Base-by-base conservation (phyloP, 1,140 invertebrate genomes). In the Tyrophagus putrescentiae region DNA sequence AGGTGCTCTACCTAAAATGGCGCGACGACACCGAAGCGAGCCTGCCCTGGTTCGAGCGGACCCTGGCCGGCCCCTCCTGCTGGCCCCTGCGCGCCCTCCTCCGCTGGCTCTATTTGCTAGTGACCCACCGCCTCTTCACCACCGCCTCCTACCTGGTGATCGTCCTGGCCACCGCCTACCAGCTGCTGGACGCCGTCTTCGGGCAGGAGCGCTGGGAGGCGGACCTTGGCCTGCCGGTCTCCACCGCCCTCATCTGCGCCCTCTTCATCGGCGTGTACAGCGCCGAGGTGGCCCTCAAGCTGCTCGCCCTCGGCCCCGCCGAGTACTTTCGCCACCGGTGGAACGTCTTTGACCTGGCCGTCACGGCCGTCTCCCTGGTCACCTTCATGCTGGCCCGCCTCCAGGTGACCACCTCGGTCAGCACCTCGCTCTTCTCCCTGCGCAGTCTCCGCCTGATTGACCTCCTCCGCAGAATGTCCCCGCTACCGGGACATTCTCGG, bases 401-500 rank as follows among this genome's bases (percentile, higher is more conserved):
- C 39, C 2, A 21, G 3, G 18, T 21, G 4, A 5, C 25, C 18
- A 42, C 41, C 41, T 6, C 6, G 34, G 62, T 73, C 57, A 69
- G 68, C 25, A 67, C 71, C 62, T 60, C 67, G 2, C 70, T 70
- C 58, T 70, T 72, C 3, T 67, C 73, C 34, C 65, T 75, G 1
- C 60, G 73, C 53, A 68, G 72, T 33, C 68, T 75, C 21, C 65
- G 71, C 57, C 62, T 75, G n/a, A 64, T 75, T 63, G 75, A 75
- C 58, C 65, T 77, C 60, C 76, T 77, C 58, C 71, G 89, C 72
- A 70, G 90, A 90, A 89, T 70, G 85, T 85, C 67, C 11, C 39
- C 76, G 86, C 13, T 91, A 90, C 68, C 78, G 86, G 57, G 87
- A 92, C 73, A 85, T 93, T 36, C 84, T 91, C 69, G 87, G 87